Percentiles rank a stretch among this genome's conserved stretches.
Conservation (phyloP, 37 sponge, comb jelly and placozoan genomes). For the Spongilla lacustris region DNA sequence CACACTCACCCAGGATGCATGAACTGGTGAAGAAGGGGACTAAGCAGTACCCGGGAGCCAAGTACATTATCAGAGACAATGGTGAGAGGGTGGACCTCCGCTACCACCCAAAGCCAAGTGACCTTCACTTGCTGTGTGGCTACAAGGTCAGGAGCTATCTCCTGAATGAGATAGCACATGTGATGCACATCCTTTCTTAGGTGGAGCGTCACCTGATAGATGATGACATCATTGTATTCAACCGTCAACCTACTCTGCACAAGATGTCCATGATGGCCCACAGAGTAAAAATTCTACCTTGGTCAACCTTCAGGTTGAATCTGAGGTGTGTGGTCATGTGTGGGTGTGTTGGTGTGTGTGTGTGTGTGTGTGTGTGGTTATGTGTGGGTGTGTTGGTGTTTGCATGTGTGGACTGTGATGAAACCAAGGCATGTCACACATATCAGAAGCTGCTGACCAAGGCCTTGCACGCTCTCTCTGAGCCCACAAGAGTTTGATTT, state of each 20-base stretch:
- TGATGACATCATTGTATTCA: slow-evolving; percentile 96
- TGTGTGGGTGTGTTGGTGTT: neutral
- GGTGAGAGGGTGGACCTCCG: slow-evolving; percentile 97
- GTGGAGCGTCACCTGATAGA: slow-evolving; percentile 94
- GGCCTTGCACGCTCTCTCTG: no score
- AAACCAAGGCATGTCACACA: no score
- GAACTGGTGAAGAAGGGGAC: slow-evolving; percentile 88
- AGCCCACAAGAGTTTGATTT: no score
- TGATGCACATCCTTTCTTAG: slow-evolving; percentile 2
- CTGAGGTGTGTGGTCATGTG: slow-evolving; percentile 44
- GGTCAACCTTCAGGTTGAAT: slow-evolving; percentile 98
- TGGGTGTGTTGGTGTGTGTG: neutral
- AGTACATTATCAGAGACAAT: slow-evolving; percentile 98
- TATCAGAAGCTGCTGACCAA: no score
- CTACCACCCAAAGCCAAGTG: slow-evolving; percentile 93
- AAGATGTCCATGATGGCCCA: slow-evolving; percentile 99
- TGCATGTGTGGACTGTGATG: no score
- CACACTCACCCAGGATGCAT: slow-evolving; percentile 66
- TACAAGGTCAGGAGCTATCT: slow-evolving; percentile 62
- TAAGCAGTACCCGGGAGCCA: slow-evolving; percentile 98
- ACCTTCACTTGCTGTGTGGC: slow-evolving; percentile 95
- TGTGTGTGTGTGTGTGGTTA: slow-evolving; percentile 8
- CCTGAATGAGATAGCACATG: neutral
- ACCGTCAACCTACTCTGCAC: slow-evolving; percentile 99
- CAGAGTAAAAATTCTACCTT: slow-evolving; percentile 95